Percentiles rank a stretch among this genome's conserved stretches.
phyloP scores from a whole-genome alignment of 2,113 vertebrate genomes.

The Caretta caretta region DNA sequence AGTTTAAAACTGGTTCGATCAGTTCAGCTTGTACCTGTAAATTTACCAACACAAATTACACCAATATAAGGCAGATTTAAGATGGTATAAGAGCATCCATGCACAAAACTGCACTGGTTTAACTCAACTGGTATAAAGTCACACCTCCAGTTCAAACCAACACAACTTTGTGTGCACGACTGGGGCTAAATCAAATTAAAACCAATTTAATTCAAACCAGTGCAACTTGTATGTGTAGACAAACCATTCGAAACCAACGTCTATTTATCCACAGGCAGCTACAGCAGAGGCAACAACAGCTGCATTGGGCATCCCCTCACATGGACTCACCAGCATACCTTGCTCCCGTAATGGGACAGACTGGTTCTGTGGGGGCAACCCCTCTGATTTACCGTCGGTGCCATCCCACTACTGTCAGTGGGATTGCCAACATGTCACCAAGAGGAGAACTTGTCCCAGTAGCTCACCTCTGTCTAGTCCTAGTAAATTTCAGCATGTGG shows the following conservation, averaged over 20 bases:
- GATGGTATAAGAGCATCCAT: background rate
- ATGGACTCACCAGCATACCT: background rate
- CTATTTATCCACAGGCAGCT: background rate
- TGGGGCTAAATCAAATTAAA: too few relatives aligned
- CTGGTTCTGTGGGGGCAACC: background rate
- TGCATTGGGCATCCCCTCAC: accelerated
- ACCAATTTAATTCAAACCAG: background rate
- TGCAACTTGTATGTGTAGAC: background rate
- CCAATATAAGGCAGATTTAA: too few relatives aligned
- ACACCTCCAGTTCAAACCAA: background rate
- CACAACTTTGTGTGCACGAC: background rate
- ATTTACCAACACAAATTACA: background rate
- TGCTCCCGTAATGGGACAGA: background rate
- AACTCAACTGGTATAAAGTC: background rate
- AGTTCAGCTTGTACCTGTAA: background rate
- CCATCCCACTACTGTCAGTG: background rate
- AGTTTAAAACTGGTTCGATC: background rate
- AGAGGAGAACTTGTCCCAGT: background rate
- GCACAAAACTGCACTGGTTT: background rate
- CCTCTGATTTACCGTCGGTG: background rate
- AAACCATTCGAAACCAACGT: background rate
- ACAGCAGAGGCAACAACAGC: accelerated
- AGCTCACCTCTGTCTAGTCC: accelerated
- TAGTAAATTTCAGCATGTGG: background rate
- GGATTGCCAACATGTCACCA: background rate